Percentiles rank a stretch among this genome's conserved stretches.
These are phyloP conservation scores for Crotalus helleri DNA, from an alignment of 2,113 vertebrate species.

Conservation along the genomic window DNA sequence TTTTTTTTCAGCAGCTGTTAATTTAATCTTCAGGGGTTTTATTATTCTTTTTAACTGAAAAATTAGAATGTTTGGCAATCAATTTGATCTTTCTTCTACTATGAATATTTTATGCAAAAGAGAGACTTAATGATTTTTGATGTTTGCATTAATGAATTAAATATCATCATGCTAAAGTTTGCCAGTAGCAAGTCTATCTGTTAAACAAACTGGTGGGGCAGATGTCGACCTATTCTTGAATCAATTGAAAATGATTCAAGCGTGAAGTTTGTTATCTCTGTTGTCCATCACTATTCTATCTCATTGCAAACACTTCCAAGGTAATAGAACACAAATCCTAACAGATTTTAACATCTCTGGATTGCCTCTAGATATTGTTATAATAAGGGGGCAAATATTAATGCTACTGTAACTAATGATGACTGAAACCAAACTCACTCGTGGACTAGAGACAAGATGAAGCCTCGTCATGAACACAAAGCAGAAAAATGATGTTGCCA, in stretches of 20 bases:
- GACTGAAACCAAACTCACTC: not conserved
- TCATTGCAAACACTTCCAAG: not conserved
- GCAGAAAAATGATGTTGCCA: not conserved
- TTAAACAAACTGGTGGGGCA: not conserved
- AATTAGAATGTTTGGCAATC: not conserved
- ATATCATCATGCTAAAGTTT: not conserved
- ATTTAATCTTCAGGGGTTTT: not conserved
- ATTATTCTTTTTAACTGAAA: not conserved
- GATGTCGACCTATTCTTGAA: not conserved
- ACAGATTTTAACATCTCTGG: not conserved
- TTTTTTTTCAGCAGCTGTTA: not conserved
- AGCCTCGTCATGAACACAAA: not conserved
- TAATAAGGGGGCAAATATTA: not conserved
- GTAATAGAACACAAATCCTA: not conserved
- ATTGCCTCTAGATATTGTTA: not conserved
- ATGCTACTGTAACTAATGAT: not conserved
- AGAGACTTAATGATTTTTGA: not conserved
- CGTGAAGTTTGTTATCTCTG: not conserved
- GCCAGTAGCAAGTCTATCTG: not conserved
- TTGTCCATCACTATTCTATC: not conserved
- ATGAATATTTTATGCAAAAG: not conserved
- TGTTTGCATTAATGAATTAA: not conserved
- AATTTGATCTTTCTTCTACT: not conserved
- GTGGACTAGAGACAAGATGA: not conserved
- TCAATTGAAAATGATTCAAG: not conserved